Evolutionary conservation across 2,888 invertebrate species (phyloP).

Genomic region (Fragum sueziense): DNA sequence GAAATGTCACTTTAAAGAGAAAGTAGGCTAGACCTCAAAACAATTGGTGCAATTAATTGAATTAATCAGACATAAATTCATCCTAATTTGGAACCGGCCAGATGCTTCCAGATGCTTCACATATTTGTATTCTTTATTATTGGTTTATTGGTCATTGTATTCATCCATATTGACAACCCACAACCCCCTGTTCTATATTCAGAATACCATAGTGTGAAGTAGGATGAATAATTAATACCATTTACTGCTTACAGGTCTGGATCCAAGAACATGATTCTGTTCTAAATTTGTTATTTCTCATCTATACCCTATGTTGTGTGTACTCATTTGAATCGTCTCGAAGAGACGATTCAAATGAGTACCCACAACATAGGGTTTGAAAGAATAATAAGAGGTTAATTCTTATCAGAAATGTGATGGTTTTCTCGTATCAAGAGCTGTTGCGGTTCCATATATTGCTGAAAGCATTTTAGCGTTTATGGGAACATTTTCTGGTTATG

Average conservation of each 20-base stretch:
- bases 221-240: slow-evolving; percentile 12
- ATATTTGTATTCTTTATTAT: background rate
- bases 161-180: background rate
- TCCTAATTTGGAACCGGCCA: background rate
- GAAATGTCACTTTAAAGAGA: too few species aligned
- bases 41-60: background rate
- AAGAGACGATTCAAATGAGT: too few species aligned
- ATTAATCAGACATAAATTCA: background rate
- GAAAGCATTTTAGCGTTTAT: slow-evolving; percentile 19
- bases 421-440: too few species aligned
- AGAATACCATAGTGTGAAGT: background rate
- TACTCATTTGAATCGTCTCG: too few species aligned
- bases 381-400: too few species aligned
- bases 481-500: slow-evolving; percentile 19
- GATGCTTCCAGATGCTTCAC: background rate
- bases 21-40: background rate
- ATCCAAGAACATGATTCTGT: too few species aligned
- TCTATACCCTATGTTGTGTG: too few species aligned
- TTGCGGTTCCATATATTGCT: too few species aligned
- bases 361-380: too few species aligned
- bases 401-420: too few species aligned
- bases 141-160: background rate
- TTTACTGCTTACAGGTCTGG: too few species aligned
- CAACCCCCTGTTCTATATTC: background rate
- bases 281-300: too few species aligned